Conservation (phyloP, 2,113 vertebrate species). For the Hemichromis elongatus region DNA sequence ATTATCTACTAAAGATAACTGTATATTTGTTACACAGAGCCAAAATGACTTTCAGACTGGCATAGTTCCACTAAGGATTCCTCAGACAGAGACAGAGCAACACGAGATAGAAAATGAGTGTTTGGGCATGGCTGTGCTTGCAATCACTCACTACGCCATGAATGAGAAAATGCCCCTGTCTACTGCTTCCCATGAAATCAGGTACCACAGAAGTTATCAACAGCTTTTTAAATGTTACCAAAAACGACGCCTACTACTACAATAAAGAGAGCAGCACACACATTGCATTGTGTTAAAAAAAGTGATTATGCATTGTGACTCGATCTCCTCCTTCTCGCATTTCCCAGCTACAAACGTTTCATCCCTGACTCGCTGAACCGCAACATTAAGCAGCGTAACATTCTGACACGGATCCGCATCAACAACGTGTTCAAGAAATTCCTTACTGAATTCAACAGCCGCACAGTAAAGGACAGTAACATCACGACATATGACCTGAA, state of each 20-base stretch:
- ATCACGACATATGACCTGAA: conserved; percentile 90
- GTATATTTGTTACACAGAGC: conserved; percentile 69
- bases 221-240: neutral
- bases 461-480: conserved; percentile 86
- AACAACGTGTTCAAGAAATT: conserved; percentile 98
- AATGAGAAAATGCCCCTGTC: conserved; percentile 71
- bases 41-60: conserved; percentile 90
- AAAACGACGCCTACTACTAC: neutral
- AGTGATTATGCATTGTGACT: neutral
- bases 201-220: conserved; percentile 61
- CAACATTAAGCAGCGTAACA: conserved; percentile 89
- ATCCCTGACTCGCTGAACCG: conserved; percentile 89
- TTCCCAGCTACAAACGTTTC: conserved; percentile 86
- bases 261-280: neutral
- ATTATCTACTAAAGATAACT: neutral
- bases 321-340: neutral
- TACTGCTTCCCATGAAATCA: conserved; percentile 80
- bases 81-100: conserved; percentile 79
- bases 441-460: conserved; percentile 91
- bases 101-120: conserved; percentile 97
- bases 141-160: conserved; percentile 87
- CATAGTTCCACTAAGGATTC: conserved; percentile 80
- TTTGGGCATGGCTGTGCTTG: conserved; percentile 95
- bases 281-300: neutral
- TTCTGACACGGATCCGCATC: conserved; percentile 90